Evolutionary conservation across 2,888 invertebrate species (phyloP).

Genomic region (Tholera decimalis): DNA sequence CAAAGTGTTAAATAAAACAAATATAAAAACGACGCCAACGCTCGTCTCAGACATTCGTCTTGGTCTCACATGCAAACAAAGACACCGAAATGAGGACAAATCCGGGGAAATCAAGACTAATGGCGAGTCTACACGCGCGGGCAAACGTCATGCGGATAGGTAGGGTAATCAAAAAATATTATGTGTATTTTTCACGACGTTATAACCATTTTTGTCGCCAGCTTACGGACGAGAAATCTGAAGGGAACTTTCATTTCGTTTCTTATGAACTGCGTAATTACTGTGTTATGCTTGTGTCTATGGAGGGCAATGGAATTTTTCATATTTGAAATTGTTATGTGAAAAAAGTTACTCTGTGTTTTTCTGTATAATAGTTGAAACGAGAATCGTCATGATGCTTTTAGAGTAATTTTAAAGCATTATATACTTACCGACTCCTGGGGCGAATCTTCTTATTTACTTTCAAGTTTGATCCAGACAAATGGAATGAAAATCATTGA

Average conservation of each 20-base stretch:
- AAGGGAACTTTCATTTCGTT: constrained; percentile 16
- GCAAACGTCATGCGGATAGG: constrained; percentile 33
- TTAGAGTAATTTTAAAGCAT: too few relatives aligned
- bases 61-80: constrained; percentile 42
- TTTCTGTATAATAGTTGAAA: background rate
- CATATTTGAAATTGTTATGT: background rate
- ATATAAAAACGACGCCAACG: constrained; percentile 17
- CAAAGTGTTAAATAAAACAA: constrained; percentile 39
- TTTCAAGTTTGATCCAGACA: too few relatives aligned
- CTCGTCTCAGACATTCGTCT: constrained; percentile 32
- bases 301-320: background rate
- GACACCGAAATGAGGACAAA: constrained; percentile 41
- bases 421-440: too few relatives aligned
- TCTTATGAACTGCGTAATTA: constrained; percentile 28
- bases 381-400: too few relatives aligned
- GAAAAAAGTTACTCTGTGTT: background rate
- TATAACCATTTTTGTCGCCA: constrained; percentile 42
- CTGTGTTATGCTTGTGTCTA: constrained; percentile 7
- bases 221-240: constrained; percentile 27
- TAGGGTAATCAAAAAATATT: constrained; percentile 58
- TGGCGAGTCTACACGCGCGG: constrained; percentile 33
- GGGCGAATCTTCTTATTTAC: too few relatives aligned
- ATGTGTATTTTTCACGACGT: constrained; percentile 52
- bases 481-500: too few relatives aligned
- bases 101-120: constrained; percentile 46